Evolutionary conservation across 2,888 invertebrate genomes (phyloP), one percentile per base, ranked within the genome.

Genomic region (Actias luna): DNA sequence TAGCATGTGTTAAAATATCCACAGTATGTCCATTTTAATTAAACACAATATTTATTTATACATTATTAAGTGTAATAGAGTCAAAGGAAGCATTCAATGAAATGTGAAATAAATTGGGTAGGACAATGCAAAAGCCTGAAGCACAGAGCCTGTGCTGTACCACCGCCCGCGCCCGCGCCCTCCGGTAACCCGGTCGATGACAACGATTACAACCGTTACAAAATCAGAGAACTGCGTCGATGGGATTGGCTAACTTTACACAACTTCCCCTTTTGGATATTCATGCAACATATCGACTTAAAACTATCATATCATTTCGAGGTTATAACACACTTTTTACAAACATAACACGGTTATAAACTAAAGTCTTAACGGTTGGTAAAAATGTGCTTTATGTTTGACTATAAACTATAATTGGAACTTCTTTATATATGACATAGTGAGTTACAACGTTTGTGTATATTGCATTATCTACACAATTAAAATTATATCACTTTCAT

Each of bases 221-320:
- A 88, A 88, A 89, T 79, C 80, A 72, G 80, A 77, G 79, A 80
- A 72, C 78, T 74, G 80, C 76, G 78, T 76, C 75, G 75, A 70
- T 75, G 78, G 74, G 77, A 78, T 86, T 87, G 70, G 80, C 74
- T 79, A 87, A 84, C 78, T 82, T 87, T 85, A 84, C 82, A 84
- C 83, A 87, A 87, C 78, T 80, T 86, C 85, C 62, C 83, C 82
- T 83, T 84, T 81, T 80, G 76, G 81, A 80, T 80, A 82, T 82
- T 84, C 79, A 77, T 80, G 73, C 71, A 73, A 76, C 72, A 80
- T 77, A 76, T 74, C 71, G 68, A 61, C 64, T 73, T 60, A 27
- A 60, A 36, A n/a, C n/a, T 62, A 25, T 59, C 18, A 35, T 25
- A 29, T 27, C 36, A 39, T 25, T 42, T 46, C 25, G 31, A 22